Evolutionary conservation across 2,113 vertebrate species (phyloP).

Genomic region (Synodontis membranacea): DNA sequence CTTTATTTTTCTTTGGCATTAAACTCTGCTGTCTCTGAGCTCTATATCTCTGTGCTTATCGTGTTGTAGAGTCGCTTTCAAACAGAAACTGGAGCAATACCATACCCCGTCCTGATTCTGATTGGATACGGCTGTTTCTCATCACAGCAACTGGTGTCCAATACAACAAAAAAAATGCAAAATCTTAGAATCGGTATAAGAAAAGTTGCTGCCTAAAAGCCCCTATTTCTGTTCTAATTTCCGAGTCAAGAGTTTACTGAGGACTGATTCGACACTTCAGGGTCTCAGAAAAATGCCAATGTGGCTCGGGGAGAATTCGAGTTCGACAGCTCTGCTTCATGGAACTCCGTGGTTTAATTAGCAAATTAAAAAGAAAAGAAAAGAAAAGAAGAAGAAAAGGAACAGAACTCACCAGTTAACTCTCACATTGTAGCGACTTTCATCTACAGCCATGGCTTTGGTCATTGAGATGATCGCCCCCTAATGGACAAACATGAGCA

Average conservation of each 20-base stretch:
- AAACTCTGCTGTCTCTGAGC: not conserved
- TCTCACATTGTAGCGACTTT: constrained; percentile 75
- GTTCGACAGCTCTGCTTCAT: too few relatives aligned
- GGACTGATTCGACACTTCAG: too few relatives aligned
- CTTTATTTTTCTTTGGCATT: not conserved
- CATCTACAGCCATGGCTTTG: constrained; percentile 84
- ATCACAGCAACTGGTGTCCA: not conserved
- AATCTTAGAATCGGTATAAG: too few relatives aligned
- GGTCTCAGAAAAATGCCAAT: not conserved
- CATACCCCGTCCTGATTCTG: not conserved
- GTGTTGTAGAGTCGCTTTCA: too few relatives aligned
- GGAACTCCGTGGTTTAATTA: not conserved
- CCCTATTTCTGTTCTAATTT: too few relatives aligned
- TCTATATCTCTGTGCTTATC: too few relatives aligned
- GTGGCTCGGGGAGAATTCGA: too few relatives aligned
- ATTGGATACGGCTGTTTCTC: not conserved
- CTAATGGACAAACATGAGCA: constrained; percentile 60
- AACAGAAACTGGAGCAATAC: not conserved
- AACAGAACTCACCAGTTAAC: constrained; percentile 79
- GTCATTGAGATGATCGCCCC: constrained; percentile 82
- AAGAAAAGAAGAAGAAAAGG: not conserved
- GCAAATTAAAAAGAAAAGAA: not conserved
- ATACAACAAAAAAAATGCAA: not conserved
- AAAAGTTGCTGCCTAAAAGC: too few relatives aligned
- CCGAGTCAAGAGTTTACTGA: too few relatives aligned